These are phyloP conservation scores for Metacarcinus magister DNA, from an alignment of 2,888 invertebrate species.

Conservation along the genomic window DNA sequence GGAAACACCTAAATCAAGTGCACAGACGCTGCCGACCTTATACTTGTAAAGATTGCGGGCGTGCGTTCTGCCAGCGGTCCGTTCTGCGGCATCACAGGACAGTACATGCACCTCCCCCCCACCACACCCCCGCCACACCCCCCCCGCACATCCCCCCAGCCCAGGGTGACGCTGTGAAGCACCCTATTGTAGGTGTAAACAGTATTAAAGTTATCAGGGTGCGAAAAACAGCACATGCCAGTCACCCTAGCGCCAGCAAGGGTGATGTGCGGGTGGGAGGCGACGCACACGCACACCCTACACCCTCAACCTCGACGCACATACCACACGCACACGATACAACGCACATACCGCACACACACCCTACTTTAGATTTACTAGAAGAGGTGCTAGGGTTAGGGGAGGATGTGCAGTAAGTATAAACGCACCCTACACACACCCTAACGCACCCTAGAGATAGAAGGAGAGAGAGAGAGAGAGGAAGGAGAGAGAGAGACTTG, in stretches of 20 bases:
- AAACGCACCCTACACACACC: not conserved
- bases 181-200: too few species aligned
- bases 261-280: not conserved
- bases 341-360: not conserved
- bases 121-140: too few species aligned
- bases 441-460: not conserved
- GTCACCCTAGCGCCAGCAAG: too few species aligned
- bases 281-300: not conserved
- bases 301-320: not conserved
- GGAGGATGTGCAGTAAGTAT: not conserved
- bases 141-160: not conserved
- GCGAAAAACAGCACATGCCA: too few species aligned
- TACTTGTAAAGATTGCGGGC: constrained; percentile 71
- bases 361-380: not conserved
- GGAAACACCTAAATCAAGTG: constrained; percentile 74
- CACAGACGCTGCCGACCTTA: constrained; percentile 71
- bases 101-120: constrained; percentile 62
- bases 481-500: not conserved
- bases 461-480: not conserved
- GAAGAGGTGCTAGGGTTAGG: not conserved
- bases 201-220: not conserved
- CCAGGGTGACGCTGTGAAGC: not conserved
- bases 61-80: constrained; percentile 73
- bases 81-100: constrained; percentile 73
- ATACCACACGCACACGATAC: not conserved